These are phyloP conservation scores for Grammomys dolichurus DNA, from an alignment of 2,113 vertebrate genomes.

Conservation along the genomic window DNA sequence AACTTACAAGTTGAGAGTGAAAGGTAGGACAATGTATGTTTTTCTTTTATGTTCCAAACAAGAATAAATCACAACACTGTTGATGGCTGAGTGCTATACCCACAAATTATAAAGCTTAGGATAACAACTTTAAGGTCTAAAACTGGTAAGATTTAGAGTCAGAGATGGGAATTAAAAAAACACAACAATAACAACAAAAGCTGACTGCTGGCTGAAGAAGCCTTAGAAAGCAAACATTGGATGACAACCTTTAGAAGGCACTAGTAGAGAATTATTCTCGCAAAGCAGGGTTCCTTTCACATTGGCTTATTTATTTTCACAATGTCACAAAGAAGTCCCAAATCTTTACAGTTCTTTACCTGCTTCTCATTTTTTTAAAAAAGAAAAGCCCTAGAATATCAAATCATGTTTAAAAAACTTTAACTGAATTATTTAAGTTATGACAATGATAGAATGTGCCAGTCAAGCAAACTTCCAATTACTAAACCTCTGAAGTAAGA, in stretches of 20 bases:
- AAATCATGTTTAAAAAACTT: slow-evolving; percentile 61
- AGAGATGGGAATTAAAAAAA: not conserved
- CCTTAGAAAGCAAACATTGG: not conserved
- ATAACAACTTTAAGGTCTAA: not conserved
- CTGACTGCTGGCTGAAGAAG: not conserved
- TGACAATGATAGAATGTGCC: slow-evolving; percentile 43
- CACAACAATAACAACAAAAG: no score
- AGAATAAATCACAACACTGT: not conserved
- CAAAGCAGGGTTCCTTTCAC: slow-evolving; percentile 59
- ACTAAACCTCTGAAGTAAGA: slow-evolving; percentile 54
- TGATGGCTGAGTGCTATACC: not conserved
- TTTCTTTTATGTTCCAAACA: not conserved
- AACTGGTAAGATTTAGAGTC: not conserved
- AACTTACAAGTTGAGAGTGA: not conserved
- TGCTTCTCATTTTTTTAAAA: slow-evolving; percentile 50
- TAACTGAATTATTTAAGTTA: slow-evolving; percentile 60
- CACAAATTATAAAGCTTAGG: not conserved
- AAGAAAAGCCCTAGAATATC: slow-evolving; percentile 56
- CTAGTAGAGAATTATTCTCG: slow-evolving; percentile 12
- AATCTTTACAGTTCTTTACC: slow-evolving; percentile 24
- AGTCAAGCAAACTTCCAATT: slow-evolving; percentile 18
- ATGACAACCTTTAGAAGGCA: not conserved
- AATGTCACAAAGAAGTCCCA: slow-evolving; percentile 23
- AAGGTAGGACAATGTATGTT: not conserved
- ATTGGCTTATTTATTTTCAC: slow-evolving; percentile 59